Evolutionary conservation across 2,888 invertebrate genomes (phyloP).

Genomic region (Ophion ventricosus): DNA sequence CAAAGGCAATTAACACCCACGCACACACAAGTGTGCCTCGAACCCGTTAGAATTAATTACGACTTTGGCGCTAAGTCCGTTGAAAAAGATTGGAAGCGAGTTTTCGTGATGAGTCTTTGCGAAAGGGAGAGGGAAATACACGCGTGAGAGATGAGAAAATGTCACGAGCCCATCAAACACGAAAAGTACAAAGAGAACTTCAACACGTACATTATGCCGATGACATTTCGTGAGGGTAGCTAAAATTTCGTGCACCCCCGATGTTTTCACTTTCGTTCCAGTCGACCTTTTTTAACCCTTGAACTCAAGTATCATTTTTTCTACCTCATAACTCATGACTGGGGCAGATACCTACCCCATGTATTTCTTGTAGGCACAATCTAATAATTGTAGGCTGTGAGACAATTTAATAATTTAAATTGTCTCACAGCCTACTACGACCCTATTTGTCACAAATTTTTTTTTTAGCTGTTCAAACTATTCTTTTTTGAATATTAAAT

Average conservation of each 20-base stretch:
- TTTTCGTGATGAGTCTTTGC: neutral
- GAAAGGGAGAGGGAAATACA: neutral
- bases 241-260: neutral
- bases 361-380: too few relatives aligned
- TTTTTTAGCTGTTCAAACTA: too few relatives aligned
- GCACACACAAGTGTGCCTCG: conserved; percentile 10
- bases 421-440: too few relatives aligned
- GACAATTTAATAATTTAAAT: too few relatives aligned
- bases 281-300: neutral
- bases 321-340: too few relatives aligned
- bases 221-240: conserved; percentile 18
- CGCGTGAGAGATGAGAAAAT: neutral
- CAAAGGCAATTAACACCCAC: neutral
- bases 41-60: conserved; percentile 43
- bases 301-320: too few relatives aligned
- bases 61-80: neutral
- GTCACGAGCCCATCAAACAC: conserved; percentile 3
- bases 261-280: neutral
- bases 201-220: neutral
- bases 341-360: too few relatives aligned
- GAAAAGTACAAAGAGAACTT: neutral
- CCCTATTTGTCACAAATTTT: too few relatives aligned
- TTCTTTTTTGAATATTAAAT: too few relatives aligned
- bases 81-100: neutral
- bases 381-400: too few relatives aligned